Conservation (phyloP, 2,797 vertebrate genomes). For the Ctenopoma multispine region DNA sequence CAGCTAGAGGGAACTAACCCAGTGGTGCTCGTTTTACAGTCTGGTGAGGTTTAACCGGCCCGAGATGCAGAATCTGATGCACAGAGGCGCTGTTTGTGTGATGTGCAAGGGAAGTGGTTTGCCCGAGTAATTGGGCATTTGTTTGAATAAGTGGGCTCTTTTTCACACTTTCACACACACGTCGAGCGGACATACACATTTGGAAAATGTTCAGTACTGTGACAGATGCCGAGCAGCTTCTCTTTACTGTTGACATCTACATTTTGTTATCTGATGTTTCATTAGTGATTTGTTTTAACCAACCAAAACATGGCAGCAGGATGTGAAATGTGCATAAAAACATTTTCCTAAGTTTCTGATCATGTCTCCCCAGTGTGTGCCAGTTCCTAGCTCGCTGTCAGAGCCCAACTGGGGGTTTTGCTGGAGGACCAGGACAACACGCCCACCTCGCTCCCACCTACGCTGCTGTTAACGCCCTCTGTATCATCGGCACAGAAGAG, state of each 20-base stretch:
- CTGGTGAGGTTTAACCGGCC: not conserved
- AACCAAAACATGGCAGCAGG: too few species aligned
- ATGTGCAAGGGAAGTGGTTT: not conserved
- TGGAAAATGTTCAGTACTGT: too few species aligned
- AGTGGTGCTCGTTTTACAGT: not conserved
- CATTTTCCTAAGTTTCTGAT: too few species aligned
- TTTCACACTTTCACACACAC: too few species aligned
- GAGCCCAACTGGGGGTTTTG: constrained; percentile 90
- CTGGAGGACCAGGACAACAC: constrained; percentile 93
- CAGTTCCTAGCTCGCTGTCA: constrained; percentile 93
- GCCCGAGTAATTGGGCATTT: not conserved
- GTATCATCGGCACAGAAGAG: constrained; percentile 95
- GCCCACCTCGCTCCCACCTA: constrained; percentile 97
- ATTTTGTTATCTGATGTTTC: too few species aligned
- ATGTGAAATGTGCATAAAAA: too few species aligned
- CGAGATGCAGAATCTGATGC: not conserved
- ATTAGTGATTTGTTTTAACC: too few species aligned
- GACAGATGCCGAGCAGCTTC: too few species aligned
- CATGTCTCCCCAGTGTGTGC: constrained; percentile 86
- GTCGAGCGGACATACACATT: too few species aligned
- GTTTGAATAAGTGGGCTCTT: not conserved
- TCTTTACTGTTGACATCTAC: too few species aligned
- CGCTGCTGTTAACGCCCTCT: constrained; percentile 93
- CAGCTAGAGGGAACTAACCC: constrained; percentile 10
- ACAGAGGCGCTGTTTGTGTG: not conserved